phyloP scores from a whole-genome alignment of 2,797 vertebrate genomes.

The Merluccius polli region DNA sequence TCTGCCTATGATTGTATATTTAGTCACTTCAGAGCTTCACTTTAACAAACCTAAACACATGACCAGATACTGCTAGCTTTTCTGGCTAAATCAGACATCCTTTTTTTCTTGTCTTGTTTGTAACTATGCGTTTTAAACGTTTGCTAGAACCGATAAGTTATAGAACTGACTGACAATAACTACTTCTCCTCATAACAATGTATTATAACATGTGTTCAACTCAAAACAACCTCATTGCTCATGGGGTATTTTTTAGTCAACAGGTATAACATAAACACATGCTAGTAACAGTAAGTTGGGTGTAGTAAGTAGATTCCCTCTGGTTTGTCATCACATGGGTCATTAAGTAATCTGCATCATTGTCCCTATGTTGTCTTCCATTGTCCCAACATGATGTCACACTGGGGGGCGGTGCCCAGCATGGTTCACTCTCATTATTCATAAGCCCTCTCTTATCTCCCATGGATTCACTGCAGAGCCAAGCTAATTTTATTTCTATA shows the following conservation, averaged over 20 bases:
- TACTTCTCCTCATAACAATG: not conserved
- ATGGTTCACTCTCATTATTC: not conserved
- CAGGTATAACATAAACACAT: not conserved
- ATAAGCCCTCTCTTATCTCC: not conserved
- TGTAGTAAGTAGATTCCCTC: not conserved
- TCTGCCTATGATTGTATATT: not conserved
- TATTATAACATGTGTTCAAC: not conserved
- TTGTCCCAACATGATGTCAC: not conserved
- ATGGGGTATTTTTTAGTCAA: not conserved
- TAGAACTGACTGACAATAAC: not conserved
- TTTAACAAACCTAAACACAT: not conserved
- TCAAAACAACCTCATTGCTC: not conserved
- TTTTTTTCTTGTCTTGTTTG: not conserved
- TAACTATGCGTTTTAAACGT: not conserved
- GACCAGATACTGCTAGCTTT: not conserved
- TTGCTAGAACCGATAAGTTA: not conserved
- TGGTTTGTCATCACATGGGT: not conserved
- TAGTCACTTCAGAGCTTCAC: not conserved
- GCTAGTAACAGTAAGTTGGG: not conserved
- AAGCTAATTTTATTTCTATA: not conserved
- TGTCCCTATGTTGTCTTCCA: not conserved
- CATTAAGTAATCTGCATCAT: not conserved
- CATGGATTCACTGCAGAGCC: not conserved
- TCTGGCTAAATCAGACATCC: not conserved
- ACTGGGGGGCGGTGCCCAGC: not conserved